Conservation (phyloP, 2,888 invertebrate species). For the Drosophila pegasa region DNA sequence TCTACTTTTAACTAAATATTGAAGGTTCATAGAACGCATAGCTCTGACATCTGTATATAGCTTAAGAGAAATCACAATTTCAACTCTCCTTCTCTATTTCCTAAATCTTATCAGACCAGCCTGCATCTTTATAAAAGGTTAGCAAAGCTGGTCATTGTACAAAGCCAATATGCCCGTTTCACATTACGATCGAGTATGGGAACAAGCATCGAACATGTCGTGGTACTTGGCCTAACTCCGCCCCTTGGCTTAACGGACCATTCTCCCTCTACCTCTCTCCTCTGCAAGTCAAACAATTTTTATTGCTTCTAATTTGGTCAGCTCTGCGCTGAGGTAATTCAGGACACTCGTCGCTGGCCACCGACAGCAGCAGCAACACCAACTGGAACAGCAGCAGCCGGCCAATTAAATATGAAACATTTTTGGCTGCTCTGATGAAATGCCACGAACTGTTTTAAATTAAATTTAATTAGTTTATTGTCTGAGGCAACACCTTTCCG, state of each 20-base stretch:
- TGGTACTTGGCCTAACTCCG: slow-evolving; percentile 54
- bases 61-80: too few species aligned
- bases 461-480: slow-evolving; percentile 80
- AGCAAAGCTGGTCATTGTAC: too few species aligned
- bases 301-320: slow-evolving; percentile 69
- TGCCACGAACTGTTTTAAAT: slow-evolving; percentile 74
- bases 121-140: too few species aligned
- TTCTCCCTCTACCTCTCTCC: neutral
- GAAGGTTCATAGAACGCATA: too few species aligned
- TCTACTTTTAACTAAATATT: too few species aligned
- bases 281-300: slow-evolving; percentile 55
- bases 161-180: slow-evolving; percentile 1
- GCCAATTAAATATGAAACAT: slow-evolving; percentile 59
- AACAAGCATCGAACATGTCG: slow-evolving; percentile 48
- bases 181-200: neutral
- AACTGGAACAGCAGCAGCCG: slow-evolving; percentile 36
- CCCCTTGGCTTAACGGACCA: slow-evolving; percentile 19
- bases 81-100: too few species aligned
- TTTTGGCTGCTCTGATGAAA: slow-evolving; percentile 54
- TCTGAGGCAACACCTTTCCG: slow-evolving; percentile 71
- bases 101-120: too few species aligned
- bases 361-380: slow-evolving; percentile 21
- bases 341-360: slow-evolving; percentile 47
- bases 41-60: too few species aligned
- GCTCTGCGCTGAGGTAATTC: slow-evolving; percentile 46